A percentile compares a stretch with the other conserved stretches of the same genome.
Evolutionary conservation across 2,113 vertebrate species (phyloP).

Genomic region (Mugil cephalus): DNA sequence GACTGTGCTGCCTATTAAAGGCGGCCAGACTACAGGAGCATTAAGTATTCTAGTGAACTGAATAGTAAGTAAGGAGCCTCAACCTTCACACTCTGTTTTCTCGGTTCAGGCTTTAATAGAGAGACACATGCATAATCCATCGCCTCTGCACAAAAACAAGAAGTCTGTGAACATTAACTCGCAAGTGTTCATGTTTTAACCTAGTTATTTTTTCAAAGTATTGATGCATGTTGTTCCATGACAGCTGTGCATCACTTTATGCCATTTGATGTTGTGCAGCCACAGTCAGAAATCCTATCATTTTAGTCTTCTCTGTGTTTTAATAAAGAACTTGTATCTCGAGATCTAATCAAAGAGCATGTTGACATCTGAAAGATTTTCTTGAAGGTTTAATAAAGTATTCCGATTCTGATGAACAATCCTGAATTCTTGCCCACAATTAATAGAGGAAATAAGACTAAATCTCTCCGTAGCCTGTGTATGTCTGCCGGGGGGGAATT

Average conservation of each 20-base stretch:
- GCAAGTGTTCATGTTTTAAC: conserved; percentile 33
- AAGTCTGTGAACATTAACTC: conserved; percentile 26
- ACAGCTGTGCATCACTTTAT: conserved; percentile 13
- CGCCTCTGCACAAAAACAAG: conserved; percentile 30
- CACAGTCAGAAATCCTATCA: neutral
- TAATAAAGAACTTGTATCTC: neutral
- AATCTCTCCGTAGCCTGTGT: conserved; percentile 11
- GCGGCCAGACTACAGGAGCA: conserved; percentile 42
- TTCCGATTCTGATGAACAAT: too few relatives aligned
- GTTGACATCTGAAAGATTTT: conserved; percentile 4
- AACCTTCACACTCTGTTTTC: conserved; percentile 47
- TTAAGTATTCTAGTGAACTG: conserved; percentile 56
- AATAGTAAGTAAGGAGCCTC: conserved; percentile 44
- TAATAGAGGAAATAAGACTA: conserved; percentile 23
- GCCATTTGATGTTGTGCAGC: conserved; percentile 16
- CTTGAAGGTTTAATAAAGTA: too few relatives aligned
- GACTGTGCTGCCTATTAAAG: conserved; percentile 57
- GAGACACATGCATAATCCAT: conserved; percentile 38
- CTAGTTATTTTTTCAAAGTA: conserved; percentile 21
- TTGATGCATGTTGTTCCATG: conserved; percentile 20
- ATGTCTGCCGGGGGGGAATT: conserved; percentile 26
- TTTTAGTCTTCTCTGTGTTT: conserved; percentile 8
- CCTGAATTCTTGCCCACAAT: conserved; percentile 37
- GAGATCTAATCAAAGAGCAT: conserved; percentile 27
- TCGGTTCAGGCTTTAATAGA: conserved; percentile 50